Base-by-base conservation (phyloP, 64 coral and sea anemone genomes). In the Catalaphyllia jardinei region DNA sequence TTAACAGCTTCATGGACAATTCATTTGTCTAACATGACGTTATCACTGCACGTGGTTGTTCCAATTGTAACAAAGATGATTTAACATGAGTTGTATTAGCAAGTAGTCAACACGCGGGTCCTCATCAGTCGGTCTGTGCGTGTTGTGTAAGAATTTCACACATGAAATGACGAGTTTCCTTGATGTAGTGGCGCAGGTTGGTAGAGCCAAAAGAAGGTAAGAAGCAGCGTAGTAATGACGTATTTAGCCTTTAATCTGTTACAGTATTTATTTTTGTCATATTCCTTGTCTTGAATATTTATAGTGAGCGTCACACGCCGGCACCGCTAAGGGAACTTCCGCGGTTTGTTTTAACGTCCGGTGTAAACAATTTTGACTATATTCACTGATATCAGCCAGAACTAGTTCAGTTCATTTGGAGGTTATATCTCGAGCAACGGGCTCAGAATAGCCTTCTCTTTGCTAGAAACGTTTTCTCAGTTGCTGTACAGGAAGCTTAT, bases 121-220 rank as follows among this genome's bases (percentile, higher is more conserved):
- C 20, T 27, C 65, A 69, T 20, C 65, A 24, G 65, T 69, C 22
- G 10, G 17, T 83, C 57, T 38, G 18, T 30, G 10, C 27, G 51
- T 35, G 62, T 82, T 82, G 79, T 63, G 60, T 46, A 5, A 31
- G 33, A 83, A 65, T 67, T 50, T 63, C 18, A 13, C 8, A 5
- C 20, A 62, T 69, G 16, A 85, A 85, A 85, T 85, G 81, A 24
- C 81, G 2, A 85, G 14, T 19, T 85, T 85, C 38, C 52, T 24
- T 69, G 81, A 85, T 15, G 81, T 69, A n/a, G 81, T 65, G 7
- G 35, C 38, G 1, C 63, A 67, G 10, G 62, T 27, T 85, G 30
- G 71, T 18, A n/a, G 63, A 52, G 33, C 62, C 16, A 85, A 69
- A 24, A 39, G 38, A 24, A 85, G 81, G 81, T 85, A 39, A 85